Conservation (phyloP, 2,888 invertebrate species). For the Torymus auratus region DNA sequence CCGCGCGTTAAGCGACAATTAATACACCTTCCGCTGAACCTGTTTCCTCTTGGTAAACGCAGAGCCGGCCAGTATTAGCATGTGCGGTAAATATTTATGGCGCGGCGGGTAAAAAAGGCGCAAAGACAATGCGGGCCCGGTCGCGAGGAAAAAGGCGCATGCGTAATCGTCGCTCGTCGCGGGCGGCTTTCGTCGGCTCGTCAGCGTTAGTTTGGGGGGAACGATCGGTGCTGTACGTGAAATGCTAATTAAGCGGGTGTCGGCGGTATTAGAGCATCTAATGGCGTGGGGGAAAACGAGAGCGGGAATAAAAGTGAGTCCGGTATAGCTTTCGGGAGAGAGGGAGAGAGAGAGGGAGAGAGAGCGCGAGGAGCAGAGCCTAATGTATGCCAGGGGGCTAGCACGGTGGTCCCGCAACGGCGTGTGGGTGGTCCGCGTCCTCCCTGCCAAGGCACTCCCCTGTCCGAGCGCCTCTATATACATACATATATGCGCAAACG, state of each 20-base stretch:
- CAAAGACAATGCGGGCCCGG: neutral
- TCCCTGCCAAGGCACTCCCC: conserved; percentile 74
- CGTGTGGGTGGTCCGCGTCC: conserved; percentile 77
- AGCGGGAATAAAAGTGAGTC: conserved; percentile 56
- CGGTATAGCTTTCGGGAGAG: conserved; percentile 62
- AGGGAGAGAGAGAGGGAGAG: conserved; percentile 19
- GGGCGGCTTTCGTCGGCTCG: conserved; percentile 19
- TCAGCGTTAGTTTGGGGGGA: neutral
- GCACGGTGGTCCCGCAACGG: conserved; percentile 76
- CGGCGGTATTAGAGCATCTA: conserved; percentile 74
- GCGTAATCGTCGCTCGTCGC: conserved; percentile 12
- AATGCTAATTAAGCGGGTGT: conserved; percentile 76
- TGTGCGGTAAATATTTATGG: conserved; percentile 29
- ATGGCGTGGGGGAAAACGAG: conserved; percentile 69
- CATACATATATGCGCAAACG: neutral
- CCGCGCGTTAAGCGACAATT: too few species aligned
- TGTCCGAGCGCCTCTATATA: conserved; percentile 47
- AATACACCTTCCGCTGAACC: too few species aligned
- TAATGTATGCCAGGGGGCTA: conserved; percentile 77
- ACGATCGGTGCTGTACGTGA: conserved; percentile 25
- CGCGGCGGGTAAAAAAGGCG: conserved; percentile 2
- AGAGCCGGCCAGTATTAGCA: conserved; percentile 16
- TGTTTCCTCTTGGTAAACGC: neutral
- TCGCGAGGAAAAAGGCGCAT: conserved; percentile 12
- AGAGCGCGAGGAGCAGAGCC: conserved; percentile 62